phyloP scores from a whole-genome alignment of 2,888 invertebrate species.

The Tinea semifulvella region DNA sequence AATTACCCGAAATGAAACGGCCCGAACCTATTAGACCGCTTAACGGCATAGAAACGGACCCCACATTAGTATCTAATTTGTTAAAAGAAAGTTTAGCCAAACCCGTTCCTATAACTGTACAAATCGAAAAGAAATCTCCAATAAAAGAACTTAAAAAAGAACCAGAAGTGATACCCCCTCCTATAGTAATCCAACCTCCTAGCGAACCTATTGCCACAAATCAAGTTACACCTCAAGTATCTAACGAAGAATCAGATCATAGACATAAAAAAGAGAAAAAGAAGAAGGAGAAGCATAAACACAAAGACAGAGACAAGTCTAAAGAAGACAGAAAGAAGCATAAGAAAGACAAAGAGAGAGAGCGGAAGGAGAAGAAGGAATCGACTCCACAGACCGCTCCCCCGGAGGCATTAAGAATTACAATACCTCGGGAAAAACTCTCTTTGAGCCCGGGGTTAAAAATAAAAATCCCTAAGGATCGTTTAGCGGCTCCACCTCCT shows the following conservation, averaged over 20 bases:
- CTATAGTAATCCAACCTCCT: constrained; percentile 23
- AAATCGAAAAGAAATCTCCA: constrained; percentile 44
- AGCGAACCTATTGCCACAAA: constrained; percentile 20
- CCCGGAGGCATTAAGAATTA: constrained; percentile 43
- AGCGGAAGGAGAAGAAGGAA: constrained; percentile 37
- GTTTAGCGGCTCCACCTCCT: constrained; percentile 64
- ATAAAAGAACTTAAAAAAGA: constrained; percentile 22
- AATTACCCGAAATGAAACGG: constrained; percentile 23
- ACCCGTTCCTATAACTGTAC: constrained; percentile 51
- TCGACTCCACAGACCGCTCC: constrained; percentile 18
- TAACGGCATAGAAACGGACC: constrained; percentile 77
- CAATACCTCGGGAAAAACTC: constrained; percentile 52
- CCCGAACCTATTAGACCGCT: constrained; percentile 42
- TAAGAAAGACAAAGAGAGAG: constrained; percentile 70
- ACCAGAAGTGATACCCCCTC: constrained; percentile 31
- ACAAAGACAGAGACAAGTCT: constrained; percentile 79
- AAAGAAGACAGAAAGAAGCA: constrained; percentile 77
- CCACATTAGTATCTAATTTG: constrained; percentile 74
- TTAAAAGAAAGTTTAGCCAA: constrained; percentile 71
- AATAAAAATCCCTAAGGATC: constrained; percentile 83
- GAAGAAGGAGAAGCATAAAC: constrained; percentile 82
- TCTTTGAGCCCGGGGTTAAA: constrained; percentile 69
- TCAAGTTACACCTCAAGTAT: constrained; percentile 20
- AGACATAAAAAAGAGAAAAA: constrained; percentile 73
- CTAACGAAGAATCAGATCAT: constrained; percentile 36